These are phyloP conservation scores for Stichodactyla helianthus DNA, from an alignment of 64 coral and sea anemone genomes.

Conservation along the genomic window DNA sequence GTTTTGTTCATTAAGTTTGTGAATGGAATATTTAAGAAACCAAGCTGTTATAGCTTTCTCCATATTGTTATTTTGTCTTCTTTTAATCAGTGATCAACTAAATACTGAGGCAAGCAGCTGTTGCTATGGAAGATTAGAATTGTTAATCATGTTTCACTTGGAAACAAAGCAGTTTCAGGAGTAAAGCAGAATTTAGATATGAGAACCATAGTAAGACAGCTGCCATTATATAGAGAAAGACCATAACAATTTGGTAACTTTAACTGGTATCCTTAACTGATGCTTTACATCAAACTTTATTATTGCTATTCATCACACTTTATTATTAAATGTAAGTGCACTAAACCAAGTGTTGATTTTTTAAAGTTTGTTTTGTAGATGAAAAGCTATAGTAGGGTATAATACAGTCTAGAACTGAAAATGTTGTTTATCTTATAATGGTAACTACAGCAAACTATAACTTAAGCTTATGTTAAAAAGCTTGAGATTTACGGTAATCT, in stretches of 20 bases:
- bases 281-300: background rate
- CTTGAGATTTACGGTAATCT: background rate
- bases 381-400: no score
- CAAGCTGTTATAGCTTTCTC: background rate
- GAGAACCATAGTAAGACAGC: background rate
- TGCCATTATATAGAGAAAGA: conserved; percentile 1
- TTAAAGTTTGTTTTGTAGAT: no score
- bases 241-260: background rate
- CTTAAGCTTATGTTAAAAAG: background rate
- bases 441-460: background rate
- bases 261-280: background rate
- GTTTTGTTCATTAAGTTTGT: background rate
- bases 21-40: background rate
- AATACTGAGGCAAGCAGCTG: background rate
- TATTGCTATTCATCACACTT: background rate
- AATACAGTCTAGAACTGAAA: background rate
- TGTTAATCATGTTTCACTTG: background rate
- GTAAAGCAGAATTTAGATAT: background rate
- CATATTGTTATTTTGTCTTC: background rate
- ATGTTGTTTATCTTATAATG: background rate
- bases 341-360: no score
- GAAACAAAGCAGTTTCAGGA: background rate
- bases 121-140: conserved; percentile 2
- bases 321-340: background rate
- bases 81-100: conserved; percentile 13